Evolutionary conservation across 2,797 vertebrate species (phyloP).

Genomic region (Argyrosomus regius): DNA sequence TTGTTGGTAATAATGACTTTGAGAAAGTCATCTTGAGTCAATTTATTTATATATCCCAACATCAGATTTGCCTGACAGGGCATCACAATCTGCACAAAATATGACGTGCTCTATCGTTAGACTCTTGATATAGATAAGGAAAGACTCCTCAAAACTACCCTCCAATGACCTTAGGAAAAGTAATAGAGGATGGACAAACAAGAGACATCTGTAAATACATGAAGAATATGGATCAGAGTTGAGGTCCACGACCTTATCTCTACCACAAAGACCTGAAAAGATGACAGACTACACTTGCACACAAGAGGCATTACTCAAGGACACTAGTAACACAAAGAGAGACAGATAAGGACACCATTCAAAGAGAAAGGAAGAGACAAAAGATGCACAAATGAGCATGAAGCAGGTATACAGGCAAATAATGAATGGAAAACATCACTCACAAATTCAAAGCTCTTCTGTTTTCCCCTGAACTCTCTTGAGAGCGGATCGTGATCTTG

Average conservation of each 20-base stretch:
- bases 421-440: background rate
- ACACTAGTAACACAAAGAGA: background rate
- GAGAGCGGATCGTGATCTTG: background rate
- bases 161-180: background rate
- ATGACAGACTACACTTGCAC: constrained; percentile 2
- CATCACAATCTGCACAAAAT: background rate
- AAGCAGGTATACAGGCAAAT: constrained; percentile 28
- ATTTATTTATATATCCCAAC: background rate
- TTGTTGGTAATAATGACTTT: background rate
- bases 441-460: background rate
- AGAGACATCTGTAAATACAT: background rate
- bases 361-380: background rate
- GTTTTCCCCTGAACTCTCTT: background rate
- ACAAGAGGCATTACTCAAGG: constrained; percentile 11
- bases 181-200: background rate
- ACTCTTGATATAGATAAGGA: background rate
- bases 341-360: constrained; percentile 19
- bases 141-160: background rate
- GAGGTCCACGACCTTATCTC: background rate
- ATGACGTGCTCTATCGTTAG: background rate
- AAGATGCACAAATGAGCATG: constrained; percentile 6
- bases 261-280: background rate
- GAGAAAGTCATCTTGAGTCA: too few relatives aligned
- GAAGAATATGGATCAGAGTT: background rate
- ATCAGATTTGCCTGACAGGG: background rate